Base-by-base conservation (phyloP, 2,113 vertebrate genomes). In the Trematocara stigmaticum region DNA sequence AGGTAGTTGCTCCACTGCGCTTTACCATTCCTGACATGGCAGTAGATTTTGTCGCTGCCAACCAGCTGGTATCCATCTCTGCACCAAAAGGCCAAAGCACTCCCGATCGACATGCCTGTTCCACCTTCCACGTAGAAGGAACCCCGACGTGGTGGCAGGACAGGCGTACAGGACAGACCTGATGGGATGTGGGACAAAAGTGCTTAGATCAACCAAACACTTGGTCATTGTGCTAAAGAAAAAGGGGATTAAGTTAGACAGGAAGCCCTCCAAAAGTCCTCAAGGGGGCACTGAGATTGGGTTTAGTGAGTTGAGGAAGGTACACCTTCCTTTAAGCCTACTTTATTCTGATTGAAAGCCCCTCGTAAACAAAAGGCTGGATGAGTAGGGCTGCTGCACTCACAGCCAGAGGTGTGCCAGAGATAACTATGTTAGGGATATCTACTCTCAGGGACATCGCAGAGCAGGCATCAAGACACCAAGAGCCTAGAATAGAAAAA, bases 41-140 rank as follows among this genome's bases (percentile, higher is more conserved):
- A 97, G 84, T 88, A 83, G 84, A 96, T 94, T 57, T 92, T 95
- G 47, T 96, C 94, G 1, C 94, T 95, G 89, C 96, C 96, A 9
- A 97, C 96, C 92, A 97, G 95, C 94, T 97, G 96, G 94, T 95
- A 97, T 3, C 96, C 96, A n/a, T 96, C 95, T 5, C 93, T 89
- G 84, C 96, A 97, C 96, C 96, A 96, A 93, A 97, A 97, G 35
- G 90, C 90, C 92, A 97, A 57, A 35, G 92, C 92, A 1, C 93
- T 95, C 52, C 96, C 96, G 0, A 96, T 38, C 0, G 95, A 96
- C 51, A 91, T 79, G 1, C 95, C 96, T 0, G 91, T 93, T n/a
- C 96, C 96, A 2, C 40, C 84, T 81, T 96, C 95, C 9, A 97
- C 94, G 1, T 95, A 96, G 92, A 96, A 96, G 49, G 96, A 96